Conservation (phyloP, 2,888 invertebrate species). For the Iselma pallidipennis region DNA sequence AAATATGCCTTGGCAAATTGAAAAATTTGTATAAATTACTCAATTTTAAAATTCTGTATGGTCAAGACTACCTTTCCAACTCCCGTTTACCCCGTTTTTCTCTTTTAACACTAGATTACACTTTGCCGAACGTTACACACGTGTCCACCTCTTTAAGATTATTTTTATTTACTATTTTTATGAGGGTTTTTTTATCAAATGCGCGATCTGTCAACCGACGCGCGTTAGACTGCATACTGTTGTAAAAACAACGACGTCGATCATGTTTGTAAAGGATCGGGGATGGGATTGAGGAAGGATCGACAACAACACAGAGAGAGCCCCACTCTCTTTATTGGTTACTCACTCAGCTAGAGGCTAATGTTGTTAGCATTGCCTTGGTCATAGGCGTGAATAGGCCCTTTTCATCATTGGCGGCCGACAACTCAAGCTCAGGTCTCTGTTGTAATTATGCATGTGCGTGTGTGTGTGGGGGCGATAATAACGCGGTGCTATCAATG, state of each 20-base stretch:
- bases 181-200: not conserved
- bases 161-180: no score
- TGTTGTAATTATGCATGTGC: not conserved
- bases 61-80: not conserved
- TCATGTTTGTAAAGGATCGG: slow-evolving; percentile 39
- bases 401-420: not conserved
- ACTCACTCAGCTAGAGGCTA: slow-evolving; percentile 52
- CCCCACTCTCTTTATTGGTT: slow-evolving; percentile 49
- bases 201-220: slow-evolving; percentile 6
- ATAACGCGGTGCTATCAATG: no score
- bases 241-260: slow-evolving; percentile 34
- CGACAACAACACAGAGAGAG: slow-evolving; percentile 17
- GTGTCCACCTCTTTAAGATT: no score
- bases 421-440: not conserved
- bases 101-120: not conserved
- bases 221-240: slow-evolving; percentile 31
- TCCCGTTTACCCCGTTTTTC: not conserved
- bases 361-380: slow-evolving; percentile 52
- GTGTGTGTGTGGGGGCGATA: no score
- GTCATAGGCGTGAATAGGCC: slow-evolving; percentile 41
- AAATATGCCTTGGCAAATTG: no score
- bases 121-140: not conserved
- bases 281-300: slow-evolving; percentile 40
- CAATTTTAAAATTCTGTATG: not conserved
- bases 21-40: no score